A percentile compares a stretch with the other conserved stretches of the same genome.
These are phyloP conservation scores for Electrophaes corylata DNA, from an alignment of 2,888 invertebrate species.

Conservation along the genomic window DNA sequence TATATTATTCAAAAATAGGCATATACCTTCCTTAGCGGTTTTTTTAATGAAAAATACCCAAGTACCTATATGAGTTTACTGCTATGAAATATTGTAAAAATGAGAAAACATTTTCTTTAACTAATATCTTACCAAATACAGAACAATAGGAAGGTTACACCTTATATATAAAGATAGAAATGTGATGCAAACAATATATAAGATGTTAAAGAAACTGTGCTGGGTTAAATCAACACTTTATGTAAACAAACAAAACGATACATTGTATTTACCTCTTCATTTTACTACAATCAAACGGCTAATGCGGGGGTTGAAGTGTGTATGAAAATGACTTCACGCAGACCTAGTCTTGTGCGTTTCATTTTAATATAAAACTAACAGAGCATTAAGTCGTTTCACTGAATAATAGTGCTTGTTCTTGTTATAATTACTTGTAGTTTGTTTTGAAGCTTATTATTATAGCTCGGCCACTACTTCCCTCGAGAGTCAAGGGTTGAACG, in stretches of 20 bases:
- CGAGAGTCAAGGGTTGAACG: conserved; percentile 63
- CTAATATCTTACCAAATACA: not conserved
- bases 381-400: conserved; percentile 71
- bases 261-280: conserved; percentile 55
- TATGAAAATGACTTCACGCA: too few relatives aligned
- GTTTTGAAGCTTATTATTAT: conserved; percentile 76
- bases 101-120: too few relatives aligned
- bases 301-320: too few relatives aligned
- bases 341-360: too few relatives aligned
- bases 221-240: conserved; percentile 13
- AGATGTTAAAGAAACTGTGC: not conserved
- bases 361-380: conserved; percentile 64
- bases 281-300: conserved; percentile 64
- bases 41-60: too few relatives aligned
- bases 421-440: conserved; percentile 79
- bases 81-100: too few relatives aligned
- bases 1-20: too few relatives aligned
- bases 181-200: not conserved
- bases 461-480: conserved; percentile 65
- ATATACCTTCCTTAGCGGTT: too few relatives aligned
- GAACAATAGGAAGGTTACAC: too few relatives aligned
- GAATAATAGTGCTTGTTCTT: conserved; percentile 72
- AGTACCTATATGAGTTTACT: too few relatives aligned
- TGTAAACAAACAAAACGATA: conserved; percentile 26
- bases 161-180: conserved; percentile 1